Percentiles rank a stretch among this genome's conserved stretches.
Evolutionary conservation across 2,888 invertebrate genomes (phyloP).

Genomic region (Acleris cristana): DNA sequence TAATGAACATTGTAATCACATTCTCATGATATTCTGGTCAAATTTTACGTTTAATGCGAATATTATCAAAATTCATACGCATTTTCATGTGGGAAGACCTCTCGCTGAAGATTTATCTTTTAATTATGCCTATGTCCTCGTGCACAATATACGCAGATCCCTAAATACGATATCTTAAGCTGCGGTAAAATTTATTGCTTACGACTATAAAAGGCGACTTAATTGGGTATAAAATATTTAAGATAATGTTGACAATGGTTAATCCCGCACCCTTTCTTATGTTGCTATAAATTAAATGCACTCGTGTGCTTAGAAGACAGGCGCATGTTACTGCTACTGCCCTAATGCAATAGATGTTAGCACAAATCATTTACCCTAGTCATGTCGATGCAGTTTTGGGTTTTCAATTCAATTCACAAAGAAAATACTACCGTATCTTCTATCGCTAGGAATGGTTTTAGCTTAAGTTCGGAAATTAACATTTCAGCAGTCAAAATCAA

Average conservation of each 20-base stretch:
- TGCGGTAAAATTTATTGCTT: slow-evolving; percentile 64
- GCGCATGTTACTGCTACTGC: slow-evolving; percentile 73
- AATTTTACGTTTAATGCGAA: neutral
- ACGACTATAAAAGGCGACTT: slow-evolving; percentile 61
- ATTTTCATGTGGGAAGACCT: slow-evolving; percentile 20
- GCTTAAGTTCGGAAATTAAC: neutral
- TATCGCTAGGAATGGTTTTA: slow-evolving; percentile 23
- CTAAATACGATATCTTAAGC: slow-evolving; percentile 52
- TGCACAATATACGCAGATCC: slow-evolving; percentile 40
- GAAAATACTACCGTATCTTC: slow-evolving; percentile 38
- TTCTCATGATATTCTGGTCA: no score
- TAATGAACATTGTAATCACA: no score
- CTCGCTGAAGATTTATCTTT: slow-evolving; percentile 33
- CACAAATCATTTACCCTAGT: slow-evolving; percentile 65
- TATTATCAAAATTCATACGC: slow-evolving; percentile 9
- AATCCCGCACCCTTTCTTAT: slow-evolving; percentile 72
- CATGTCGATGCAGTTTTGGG: slow-evolving; percentile 45
- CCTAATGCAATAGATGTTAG: slow-evolving; percentile 66
- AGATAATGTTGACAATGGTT: slow-evolving; percentile 77
- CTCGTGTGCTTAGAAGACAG: slow-evolving; percentile 58
- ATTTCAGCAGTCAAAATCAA: slow-evolving; percentile 44
- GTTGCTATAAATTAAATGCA: slow-evolving; percentile 71
- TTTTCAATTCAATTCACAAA: slow-evolving; percentile 28
- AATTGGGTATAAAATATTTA: slow-evolving; percentile 75
- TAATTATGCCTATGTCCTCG: slow-evolving; percentile 30